Base-by-base conservation (phyloP, 1,140 invertebrate species). In the Thrips palmi region DNA sequence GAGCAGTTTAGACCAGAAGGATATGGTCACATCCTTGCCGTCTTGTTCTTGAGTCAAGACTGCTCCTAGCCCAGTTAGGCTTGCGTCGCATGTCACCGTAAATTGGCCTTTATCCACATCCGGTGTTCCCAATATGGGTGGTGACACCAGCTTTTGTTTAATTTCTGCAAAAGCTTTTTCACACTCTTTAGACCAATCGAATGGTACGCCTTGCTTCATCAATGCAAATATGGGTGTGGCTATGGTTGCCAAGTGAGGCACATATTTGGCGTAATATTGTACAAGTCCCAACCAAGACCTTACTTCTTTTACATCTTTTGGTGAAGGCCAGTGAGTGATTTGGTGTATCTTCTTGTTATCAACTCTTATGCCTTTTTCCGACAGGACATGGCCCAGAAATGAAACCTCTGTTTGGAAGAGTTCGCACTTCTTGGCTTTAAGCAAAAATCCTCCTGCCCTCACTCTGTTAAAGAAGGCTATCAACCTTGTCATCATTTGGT, bases 321-420 rank as follows among this genome's bases (percentile, higher is more conserved):
- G 52, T n/a, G 17, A 36, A 0, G 57, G 49, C 37, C 52, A 58
- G 0, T 55, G 25, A 5, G 37, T 25, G 1, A 65, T 42, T 1
- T 52, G 54, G 1, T 37, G 10, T 0, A 56, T 45, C 43, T 63
- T 60, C 0, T 47, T 47, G 1, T 51, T 49, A 33, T 58, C 49
- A 1, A 50, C 37, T 11, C 45, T 20, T 2, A 63, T 47, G 10
- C 57, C 55, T 32, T 50, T 44, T 21, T 35, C 36, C n/a, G 49
- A 39, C 3, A 63, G 50, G 0, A 55, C 4, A 15, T 60, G 55
- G 0, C 60, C 62, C 8, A 64, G 47, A 29, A 55, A 58, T 17
- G 28, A 21, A 0, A 56, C 43, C 20, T 47, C 45, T 2, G 33
- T 19, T 22, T 33, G 24, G 8, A 41, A 18, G 34, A 58, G 52